These are phyloP conservation scores for Orius laevigatus DNA, from an alignment of 1,140 invertebrate species.

Conservation along the genomic window DNA sequence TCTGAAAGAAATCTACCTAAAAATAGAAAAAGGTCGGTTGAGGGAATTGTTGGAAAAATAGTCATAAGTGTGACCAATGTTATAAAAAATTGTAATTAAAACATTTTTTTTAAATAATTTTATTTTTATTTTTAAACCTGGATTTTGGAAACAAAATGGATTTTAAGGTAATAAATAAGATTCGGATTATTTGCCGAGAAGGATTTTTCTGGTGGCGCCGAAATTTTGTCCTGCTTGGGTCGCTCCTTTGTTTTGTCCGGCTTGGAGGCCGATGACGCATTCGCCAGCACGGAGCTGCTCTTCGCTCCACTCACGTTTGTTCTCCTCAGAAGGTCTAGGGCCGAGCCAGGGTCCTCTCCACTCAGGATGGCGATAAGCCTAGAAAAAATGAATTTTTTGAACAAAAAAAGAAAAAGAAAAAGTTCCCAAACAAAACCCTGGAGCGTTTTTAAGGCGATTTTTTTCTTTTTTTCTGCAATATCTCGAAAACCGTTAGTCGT, in stretches of 20 bases:
- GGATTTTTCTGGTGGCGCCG: constrained; percentile 77
- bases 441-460: too few relatives aligned
- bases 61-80: too few relatives aligned
- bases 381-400: constrained; percentile 11
- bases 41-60: too few relatives aligned
- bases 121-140: too few relatives aligned
- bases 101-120: too few relatives aligned
- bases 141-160: too few relatives aligned
- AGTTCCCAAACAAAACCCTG: too few relatives aligned
- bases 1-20: too few relatives aligned
- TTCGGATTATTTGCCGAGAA: constrained; percentile 59
- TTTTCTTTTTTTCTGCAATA: too few relatives aligned
- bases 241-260: constrained; percentile 90
- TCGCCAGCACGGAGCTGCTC: constrained; percentile 82
- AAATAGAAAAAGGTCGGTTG: too few relatives aligned
- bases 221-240: constrained; percentile 84
- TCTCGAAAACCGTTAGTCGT: too few relatives aligned
- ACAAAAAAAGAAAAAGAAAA: neutral
- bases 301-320: constrained; percentile 80
- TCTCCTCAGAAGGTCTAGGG: constrained; percentile 78
- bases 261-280: constrained; percentile 81
- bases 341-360: constrained; percentile 78
- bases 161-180: neutral
- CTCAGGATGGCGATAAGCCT: constrained; percentile 80
- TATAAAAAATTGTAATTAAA: too few relatives aligned